These are phyloP conservation scores for Drosophila gaucha DNA, from an alignment of 2,888 invertebrate genomes.

Conservation along the genomic window DNA sequence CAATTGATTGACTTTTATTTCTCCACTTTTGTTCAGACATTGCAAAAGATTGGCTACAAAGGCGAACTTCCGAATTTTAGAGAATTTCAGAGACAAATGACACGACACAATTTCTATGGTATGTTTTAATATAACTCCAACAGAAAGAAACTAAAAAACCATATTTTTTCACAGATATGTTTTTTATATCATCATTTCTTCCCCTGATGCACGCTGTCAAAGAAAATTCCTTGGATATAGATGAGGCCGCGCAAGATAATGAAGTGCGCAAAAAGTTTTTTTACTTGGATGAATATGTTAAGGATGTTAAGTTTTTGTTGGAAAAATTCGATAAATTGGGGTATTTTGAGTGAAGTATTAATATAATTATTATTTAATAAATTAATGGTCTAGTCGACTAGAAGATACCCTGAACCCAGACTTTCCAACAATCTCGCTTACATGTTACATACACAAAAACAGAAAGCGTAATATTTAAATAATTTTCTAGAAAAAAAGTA, in stretches of 20 bases:
- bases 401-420: too few species aligned
- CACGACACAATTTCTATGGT: conserved; percentile 55
- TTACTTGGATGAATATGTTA: conserved; percentile 13
- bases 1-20: conserved; percentile 52
- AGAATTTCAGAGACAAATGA: conserved; percentile 56
- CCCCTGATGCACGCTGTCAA: conserved; percentile 27
- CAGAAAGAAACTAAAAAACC: conserved; percentile 43
- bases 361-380: too few species aligned
- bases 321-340: conserved; percentile 36
- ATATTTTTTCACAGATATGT: conserved; percentile 19
- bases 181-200: conserved; percentile 25
- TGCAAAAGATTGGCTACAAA: conserved; percentile 59
- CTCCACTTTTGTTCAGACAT: conserved; percentile 47
- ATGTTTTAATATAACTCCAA: neutral
- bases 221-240: conserved; percentile 2
- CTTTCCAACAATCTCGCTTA: too few species aligned
- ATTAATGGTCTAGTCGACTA: too few species aligned
- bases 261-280: conserved; percentile 26
- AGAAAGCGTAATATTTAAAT: too few species aligned
- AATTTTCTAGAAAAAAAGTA: too few species aligned
- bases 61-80: conserved; percentile 60
- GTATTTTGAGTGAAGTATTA: conserved; percentile 33
- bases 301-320: conserved; percentile 35
- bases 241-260: conserved; percentile 12
- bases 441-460: too few species aligned